Conservation (phyloP, 2,888 invertebrate genomes). For the Drosophila siamana region DNA sequence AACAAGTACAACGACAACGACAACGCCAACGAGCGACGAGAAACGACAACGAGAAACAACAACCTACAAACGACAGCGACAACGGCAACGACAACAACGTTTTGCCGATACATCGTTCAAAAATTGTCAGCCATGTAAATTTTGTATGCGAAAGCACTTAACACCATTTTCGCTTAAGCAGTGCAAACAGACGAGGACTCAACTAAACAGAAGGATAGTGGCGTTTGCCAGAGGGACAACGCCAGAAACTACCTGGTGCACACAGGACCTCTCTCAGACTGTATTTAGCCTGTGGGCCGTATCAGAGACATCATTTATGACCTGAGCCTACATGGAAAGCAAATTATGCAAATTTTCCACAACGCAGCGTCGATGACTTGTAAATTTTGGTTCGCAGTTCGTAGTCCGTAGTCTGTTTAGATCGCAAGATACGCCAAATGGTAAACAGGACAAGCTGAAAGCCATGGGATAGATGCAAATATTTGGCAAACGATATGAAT, state of each 20-base stretch:
- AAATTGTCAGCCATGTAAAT: constrained; percentile 78
- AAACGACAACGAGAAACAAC: constrained; percentile 20
- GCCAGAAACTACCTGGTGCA: constrained; percentile 11
- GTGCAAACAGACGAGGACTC: constrained; percentile 64
- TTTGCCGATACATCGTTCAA: constrained; percentile 76
- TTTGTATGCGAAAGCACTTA: constrained; percentile 82
- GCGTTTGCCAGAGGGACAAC: neutral
- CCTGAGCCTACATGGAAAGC: constrained; percentile 72
- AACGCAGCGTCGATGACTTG: constrained; percentile 78
- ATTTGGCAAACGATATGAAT: constrained; percentile 59
- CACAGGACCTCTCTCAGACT: constrained; percentile 10
- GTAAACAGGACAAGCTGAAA: constrained; percentile 39
- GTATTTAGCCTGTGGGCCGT: constrained; percentile 23
- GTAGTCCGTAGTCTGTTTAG: constrained; percentile 56
- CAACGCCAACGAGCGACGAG: constrained; percentile 13
- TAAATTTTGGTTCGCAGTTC: constrained; percentile 66
- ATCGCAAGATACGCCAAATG: constrained; percentile 67
- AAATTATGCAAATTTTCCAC: constrained; percentile 77
- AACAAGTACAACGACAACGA: constrained; percentile 34
- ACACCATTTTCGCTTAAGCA: constrained; percentile 81
- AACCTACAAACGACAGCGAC: constrained; percentile 38
- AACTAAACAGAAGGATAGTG: constrained; percentile 51
- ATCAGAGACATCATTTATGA: constrained; percentile 71
- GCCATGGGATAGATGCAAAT: constrained; percentile 53
- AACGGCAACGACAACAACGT: constrained; percentile 25